Base-by-base conservation (phyloP, 2,888 invertebrate species). In the Muscina levida region DNA sequence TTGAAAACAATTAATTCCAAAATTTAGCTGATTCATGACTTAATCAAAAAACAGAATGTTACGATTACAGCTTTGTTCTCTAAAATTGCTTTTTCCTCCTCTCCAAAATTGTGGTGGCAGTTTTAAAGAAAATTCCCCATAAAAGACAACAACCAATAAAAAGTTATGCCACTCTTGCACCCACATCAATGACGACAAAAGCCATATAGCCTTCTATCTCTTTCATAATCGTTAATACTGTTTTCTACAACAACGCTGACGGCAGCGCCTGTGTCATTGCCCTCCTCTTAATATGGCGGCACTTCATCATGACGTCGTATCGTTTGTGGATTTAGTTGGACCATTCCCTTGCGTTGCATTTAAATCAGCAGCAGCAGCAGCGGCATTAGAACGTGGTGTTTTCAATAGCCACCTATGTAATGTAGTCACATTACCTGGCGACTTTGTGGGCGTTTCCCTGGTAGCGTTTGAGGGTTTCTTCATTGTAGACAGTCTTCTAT, bases 351-450 rank as follows among this genome's bases (percentile, higher is more conserved):
- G 57, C 19, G 72, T 22, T 19, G 68, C 42, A n/a, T n/a, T n/a
- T n/a, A n/a, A n/a, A n/a, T n/a, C n/a, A 6, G 56, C 22, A 37
- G 68, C 13, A 19, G 56, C 19, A 67, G 53, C 11, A 37, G 39
- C 46, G 82, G 83, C 0, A 81, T 65, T 6, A 0, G 83, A 82
- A 22, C 86, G 83, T 0, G 90, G 89, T 0, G 87, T 85, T 80
- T 87, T 88, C 0, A 87, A 83, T 72, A 89, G 82, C 89, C 89
- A 89, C 6, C 87, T 86, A 83, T 85, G 87, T 10, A 89, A 83
- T 0, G 88, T 88, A 3, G 83, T 85, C 15, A 62, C 37, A 42
- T 37, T 11, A 77, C 68, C 15, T 48, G 44, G 2, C 6, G 76
- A n/a, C 11, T 71, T 82, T 77, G 66, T 56, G 17, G 71, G 67